A percentile compares a stretch with the other conserved stretches of the same genome.
These are phyloP conservation scores for Pantherophis vulpinus DNA, from an alignment of 2,797 vertebrate species.

Conservation along the genomic window DNA sequence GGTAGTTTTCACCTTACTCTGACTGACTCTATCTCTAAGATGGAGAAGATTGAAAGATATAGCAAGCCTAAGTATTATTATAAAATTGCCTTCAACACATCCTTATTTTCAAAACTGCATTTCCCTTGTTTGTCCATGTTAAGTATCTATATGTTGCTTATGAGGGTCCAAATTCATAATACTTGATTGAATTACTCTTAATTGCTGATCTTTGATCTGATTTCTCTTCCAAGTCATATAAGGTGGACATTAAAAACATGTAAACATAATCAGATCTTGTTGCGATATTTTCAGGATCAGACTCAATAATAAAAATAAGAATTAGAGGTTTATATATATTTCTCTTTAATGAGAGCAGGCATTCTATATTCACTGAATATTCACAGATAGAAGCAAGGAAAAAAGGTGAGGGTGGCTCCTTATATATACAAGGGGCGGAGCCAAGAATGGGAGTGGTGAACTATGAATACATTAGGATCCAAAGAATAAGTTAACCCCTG, in stretches of 20 bases:
- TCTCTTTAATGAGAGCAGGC: too few relatives aligned
- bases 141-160: not conserved
- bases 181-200: not conserved
- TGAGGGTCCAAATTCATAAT: not conserved
- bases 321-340: too few relatives aligned
- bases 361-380: too few relatives aligned
- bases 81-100: not conserved
- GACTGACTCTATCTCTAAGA: conserved; percentile 1
- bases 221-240: conserved; percentile 5
- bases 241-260: not conserved
- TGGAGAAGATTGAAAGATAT: conserved; percentile 3
- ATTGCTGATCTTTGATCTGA: not conserved
- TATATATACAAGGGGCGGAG: too few relatives aligned
- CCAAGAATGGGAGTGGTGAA: too few relatives aligned
- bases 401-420: too few relatives aligned
- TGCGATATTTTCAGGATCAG: too few relatives aligned
- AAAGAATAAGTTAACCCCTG: too few relatives aligned
- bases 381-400: too few relatives aligned
- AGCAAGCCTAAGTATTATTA: not conserved
- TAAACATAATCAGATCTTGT: not conserved
- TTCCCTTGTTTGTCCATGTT: not conserved
- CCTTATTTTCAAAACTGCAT: not conserved
- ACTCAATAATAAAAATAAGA: too few relatives aligned
- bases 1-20: not conserved
- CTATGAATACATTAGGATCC: too few relatives aligned